These are phyloP conservation scores for Sterna hirundo DNA, from an alignment of 2,113 vertebrate species.

Conservation along the genomic window DNA sequence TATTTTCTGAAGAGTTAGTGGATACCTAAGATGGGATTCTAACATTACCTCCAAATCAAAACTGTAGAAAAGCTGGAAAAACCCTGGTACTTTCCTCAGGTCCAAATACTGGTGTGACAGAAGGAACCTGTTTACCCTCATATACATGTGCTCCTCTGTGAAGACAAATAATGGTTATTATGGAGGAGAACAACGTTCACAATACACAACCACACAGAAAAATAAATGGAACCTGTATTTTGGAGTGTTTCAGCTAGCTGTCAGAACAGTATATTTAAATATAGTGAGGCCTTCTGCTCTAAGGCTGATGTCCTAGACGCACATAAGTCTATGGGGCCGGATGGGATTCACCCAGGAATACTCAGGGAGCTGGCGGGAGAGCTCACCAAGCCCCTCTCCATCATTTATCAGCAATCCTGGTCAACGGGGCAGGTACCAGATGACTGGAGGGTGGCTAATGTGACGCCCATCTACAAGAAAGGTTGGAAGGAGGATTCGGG, in stretches of 20 bases:
- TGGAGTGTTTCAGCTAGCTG: not conserved
- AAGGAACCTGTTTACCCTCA: constrained; percentile 88
- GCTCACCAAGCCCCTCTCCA: too few relatives aligned
- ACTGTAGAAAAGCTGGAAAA: constrained; percentile 93
- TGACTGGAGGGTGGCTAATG: too few relatives aligned
- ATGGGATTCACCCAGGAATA: too few relatives aligned
- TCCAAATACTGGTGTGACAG: constrained; percentile 88
- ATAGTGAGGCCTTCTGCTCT: not conserved
- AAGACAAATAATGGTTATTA: not conserved
- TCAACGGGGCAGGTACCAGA: too few relatives aligned
- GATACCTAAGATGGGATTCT: not conserved
- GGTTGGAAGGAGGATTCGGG: too few relatives aligned
- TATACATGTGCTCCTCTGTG: constrained; percentile 94
- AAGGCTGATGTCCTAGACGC: not conserved
- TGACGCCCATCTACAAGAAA: too few relatives aligned
- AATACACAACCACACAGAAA: not conserved
- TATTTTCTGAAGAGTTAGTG: not conserved
- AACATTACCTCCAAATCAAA: constrained; percentile 86
- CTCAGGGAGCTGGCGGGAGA: too few relatives aligned
- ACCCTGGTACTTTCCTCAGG: constrained; percentile 87
- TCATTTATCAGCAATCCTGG: too few relatives aligned
- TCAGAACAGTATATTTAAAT: not conserved
- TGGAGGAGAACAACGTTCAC: not conserved
- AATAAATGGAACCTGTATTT: not conserved
- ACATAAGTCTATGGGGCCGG: too few relatives aligned